Evolutionary conservation across 1,140 invertebrate species (phyloP), one percentile per base, ranked within the genome.

Genomic region (Drosophila repleta): DNA sequence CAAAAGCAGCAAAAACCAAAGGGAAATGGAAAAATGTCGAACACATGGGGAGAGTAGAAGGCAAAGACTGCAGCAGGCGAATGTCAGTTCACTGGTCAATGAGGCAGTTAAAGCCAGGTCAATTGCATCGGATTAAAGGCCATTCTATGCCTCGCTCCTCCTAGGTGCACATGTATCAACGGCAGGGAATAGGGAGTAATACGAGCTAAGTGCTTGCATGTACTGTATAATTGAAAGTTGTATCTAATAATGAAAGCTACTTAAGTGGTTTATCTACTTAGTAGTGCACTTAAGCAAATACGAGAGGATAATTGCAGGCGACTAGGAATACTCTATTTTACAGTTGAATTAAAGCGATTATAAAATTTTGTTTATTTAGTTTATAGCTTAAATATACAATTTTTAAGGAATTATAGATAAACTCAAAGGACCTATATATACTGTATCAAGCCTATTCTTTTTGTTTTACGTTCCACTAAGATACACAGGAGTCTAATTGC

Each of bases 11-110:
- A 37, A 48, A 17, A 20, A 32, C 5, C 15, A 58, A 24, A 56
- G 64, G 64, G 35, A 73, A 73, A 68, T 73, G 65, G 29, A 35
- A 46, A 69, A 57, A 43, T 45, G 35, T 53, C 43, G 18, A 67
- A 46, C 45, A 41, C 39, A 46, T 51, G 17, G 13, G 17, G 13
- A 52, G 26, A 21, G 13, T 17, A 17, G 37, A 41, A 18, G 17
- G 39, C 49, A 69, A 11, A 35, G 39, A 61, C 39, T 66, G 53
- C 69, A 72, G 13, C 15, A 29, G 13, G 20, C 46, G 41, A 46
- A 51, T 58, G 39, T 66, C 55, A 66, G 55, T 39, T 4, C 11
- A 32, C 51, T 29, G 61, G 62, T 65, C 68, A 70, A 70, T 65
- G 62, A 52, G 51, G 20, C 15, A 49, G 51, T 70, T 43, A 57